Percentiles rank a stretch among this genome's conserved stretches.
Conservation (phyloP, 2,113 vertebrate genomes). For the Mesoclemmys tuberculata region DNA sequence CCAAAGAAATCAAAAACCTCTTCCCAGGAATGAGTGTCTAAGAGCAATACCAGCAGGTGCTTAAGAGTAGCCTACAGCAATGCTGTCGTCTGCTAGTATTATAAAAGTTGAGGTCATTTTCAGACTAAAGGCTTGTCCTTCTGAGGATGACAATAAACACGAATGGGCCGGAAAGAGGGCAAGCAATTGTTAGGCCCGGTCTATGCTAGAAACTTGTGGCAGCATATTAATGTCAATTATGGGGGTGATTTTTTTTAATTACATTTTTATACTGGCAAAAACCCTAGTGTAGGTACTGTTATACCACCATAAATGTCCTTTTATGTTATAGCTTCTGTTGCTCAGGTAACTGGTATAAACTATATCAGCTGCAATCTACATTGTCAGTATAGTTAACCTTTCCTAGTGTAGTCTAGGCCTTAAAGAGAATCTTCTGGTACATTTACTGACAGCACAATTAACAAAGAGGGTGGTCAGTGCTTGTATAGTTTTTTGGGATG, state of each 20-base stretch:
- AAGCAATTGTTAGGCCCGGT: background rate
- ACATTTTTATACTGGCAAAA: background rate
- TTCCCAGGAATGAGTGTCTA: background rate
- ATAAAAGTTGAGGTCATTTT: background rate
- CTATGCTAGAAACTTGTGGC: accelerated
- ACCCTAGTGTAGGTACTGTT: background rate
- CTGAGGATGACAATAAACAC: too few relatives aligned
- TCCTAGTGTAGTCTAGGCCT: background rate
- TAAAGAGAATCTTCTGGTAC: background rate
- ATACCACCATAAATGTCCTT: background rate
- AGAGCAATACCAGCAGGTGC: background rate
- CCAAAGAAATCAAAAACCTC: background rate
- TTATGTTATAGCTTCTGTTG: background rate
- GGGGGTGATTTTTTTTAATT: background rate
- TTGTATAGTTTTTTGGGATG: background rate
- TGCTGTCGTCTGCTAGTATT: background rate
- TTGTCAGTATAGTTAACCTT: background rate
- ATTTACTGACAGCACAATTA: background rate
- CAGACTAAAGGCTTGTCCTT: background rate
- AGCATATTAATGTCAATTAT: background rate
- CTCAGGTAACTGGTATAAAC: background rate
- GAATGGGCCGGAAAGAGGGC: background rate
- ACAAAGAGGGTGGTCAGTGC: background rate
- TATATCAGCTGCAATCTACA: background rate
- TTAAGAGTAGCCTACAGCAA: background rate